Percentiles rank a stretch among this genome's conserved stretches.
These are phyloP conservation scores for Oreochromis tanganicae DNA, from an alignment of 2,113 vertebrate genomes.

Conservation along the genomic window DNA sequence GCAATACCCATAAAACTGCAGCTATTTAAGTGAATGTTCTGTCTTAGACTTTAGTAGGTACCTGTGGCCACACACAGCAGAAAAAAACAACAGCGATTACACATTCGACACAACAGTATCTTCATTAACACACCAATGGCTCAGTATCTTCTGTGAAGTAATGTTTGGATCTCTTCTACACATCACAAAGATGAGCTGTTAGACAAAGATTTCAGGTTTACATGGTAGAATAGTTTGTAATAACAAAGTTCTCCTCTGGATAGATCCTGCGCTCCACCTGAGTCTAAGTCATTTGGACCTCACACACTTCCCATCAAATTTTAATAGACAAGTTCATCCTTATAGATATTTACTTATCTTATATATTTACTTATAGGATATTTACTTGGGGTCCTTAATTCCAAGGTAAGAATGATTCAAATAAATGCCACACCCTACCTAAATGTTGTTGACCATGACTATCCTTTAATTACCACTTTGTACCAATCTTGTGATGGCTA, in stretches of 20 bases:
- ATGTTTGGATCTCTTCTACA: background rate
- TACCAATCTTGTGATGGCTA: background rate
- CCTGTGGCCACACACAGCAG: background rate
- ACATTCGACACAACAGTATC: background rate
- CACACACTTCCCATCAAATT: background rate
- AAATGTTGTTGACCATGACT: background rate
- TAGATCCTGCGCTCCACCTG: background rate
- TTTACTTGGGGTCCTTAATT: background rate
- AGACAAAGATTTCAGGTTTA: background rate
- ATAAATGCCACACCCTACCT: background rate
- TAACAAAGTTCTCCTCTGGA: background rate
- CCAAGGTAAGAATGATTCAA: background rate
- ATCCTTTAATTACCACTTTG: background rate
- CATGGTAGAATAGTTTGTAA: background rate
- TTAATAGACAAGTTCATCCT: background rate
- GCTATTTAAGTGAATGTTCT: background rate
- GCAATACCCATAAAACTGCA: background rate
- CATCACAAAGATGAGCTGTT: background rate
- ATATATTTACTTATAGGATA: background rate
- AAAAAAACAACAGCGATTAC: background rate
- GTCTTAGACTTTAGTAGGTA: background rate
- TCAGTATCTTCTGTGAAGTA: background rate
- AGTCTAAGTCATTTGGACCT: background rate
- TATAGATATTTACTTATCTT: background rate
- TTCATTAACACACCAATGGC: background rate